Conservation (phyloP, 2,113 vertebrate genomes). For the Eptatretus burgeri region DNA sequence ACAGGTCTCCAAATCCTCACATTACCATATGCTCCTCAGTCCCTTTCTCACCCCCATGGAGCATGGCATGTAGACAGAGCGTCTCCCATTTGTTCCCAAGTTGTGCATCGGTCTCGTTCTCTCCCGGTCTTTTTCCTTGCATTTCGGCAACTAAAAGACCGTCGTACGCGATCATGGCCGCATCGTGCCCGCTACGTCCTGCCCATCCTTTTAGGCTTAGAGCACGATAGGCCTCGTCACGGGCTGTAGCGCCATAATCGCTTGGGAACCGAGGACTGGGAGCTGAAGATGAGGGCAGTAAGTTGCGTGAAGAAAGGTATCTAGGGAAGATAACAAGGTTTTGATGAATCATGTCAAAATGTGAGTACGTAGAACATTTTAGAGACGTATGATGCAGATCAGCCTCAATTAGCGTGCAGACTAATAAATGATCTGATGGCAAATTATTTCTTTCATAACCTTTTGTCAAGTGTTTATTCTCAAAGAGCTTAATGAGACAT, state of each 20-base stretch:
- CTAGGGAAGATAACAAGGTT: too few relatives aligned
- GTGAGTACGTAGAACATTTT: too few relatives aligned
- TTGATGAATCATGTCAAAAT: too few relatives aligned
- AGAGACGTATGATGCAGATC: too few relatives aligned
- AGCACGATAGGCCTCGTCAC: constrained; percentile 22
- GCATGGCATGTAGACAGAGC: constrained; percentile 23
- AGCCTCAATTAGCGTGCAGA: too few relatives aligned
- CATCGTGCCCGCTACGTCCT: constrained; percentile 34
- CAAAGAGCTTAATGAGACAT: too few relatives aligned
- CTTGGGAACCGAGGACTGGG: too few relatives aligned
- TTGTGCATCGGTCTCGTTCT: constrained; percentile 8
- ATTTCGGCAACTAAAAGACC: constrained; percentile 17
- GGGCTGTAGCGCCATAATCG: constrained; percentile 12
- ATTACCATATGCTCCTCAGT: constrained; percentile 8
- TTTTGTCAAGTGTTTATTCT: too few relatives aligned
- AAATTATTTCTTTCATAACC: too few relatives aligned
- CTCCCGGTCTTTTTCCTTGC: neutral
- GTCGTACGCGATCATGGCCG: constrained; percentile 41
- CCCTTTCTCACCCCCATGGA: constrained; percentile 26
- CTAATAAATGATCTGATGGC: too few relatives aligned
- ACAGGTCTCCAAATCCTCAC: neutral
- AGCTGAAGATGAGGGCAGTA: too few relatives aligned
- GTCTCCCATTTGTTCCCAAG: constrained; percentile 24
- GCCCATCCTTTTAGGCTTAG: constrained; percentile 33
- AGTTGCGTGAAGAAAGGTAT: too few relatives aligned